Base-by-base conservation (phyloP, 1,140 invertebrate genomes). In the Trachymyrmex septentrionalis region DNA sequence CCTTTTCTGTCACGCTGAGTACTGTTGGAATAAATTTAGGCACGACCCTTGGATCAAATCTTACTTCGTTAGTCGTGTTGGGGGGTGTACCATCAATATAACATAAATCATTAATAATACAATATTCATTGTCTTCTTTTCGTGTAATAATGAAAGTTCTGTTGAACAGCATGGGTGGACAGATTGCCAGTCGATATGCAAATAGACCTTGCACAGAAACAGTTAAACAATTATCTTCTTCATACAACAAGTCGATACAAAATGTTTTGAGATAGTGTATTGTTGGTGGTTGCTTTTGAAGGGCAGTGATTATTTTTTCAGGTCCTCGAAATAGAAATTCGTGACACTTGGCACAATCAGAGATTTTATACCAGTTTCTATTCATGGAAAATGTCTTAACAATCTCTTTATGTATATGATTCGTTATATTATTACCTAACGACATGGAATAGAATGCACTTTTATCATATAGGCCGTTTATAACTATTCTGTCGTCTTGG, bases 361-460 rank as follows among this genome's bases (percentile, higher is more conserved):
- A 94, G 94, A 95, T 86, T 95, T 95, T 7, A 95, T 44, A 71
- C 57, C 95, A 86, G 90, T 95, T 95, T 64, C 95, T 92, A 48
- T 95, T 95, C 2, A 77, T 92, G 0, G 89, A 87, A 77, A 95
- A 93, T 19, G 87, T 89, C 73, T 93, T 95, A 19, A 92, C 92
- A 69, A 95, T 89, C 63, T 95, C 92, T 77, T 92, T 93, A 6
- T 95, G 93, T 6, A 30, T 66, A 24, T 92, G 91, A 84, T 94
- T 95, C 7, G 90, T 78, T 1, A 93, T 85, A 5, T 82, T 76
- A 14, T 84, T 76, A 10, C 94, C 94, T 3, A 95, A 55, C 0
- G 95, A 95, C 91, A 95, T 93, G 0, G 95, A 95, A 71, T 95
- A 95, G 16, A 95, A 67, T 0, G 95, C 94, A 76, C 93, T 91